Conservation (phyloP, 2,888 invertebrate species). For the Mesoligia furuncula region DNA sequence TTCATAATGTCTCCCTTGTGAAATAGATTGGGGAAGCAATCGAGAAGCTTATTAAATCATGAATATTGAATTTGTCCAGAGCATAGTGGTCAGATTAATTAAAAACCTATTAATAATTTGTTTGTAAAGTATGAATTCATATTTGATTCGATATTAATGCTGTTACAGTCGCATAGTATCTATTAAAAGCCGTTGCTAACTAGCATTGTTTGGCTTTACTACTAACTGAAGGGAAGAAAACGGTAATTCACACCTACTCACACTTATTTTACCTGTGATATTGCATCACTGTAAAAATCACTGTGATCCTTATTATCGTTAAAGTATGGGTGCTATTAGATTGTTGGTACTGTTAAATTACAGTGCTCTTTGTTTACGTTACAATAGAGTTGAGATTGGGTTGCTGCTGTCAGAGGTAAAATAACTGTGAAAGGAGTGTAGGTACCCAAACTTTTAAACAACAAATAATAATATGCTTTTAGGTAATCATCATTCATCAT, state of each 20-base stretch:
- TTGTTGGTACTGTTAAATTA: background rate
- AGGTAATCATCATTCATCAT: too few relatives aligned
- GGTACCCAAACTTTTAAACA: background rate
- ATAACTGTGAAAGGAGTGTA: background rate
- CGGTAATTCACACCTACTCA: background rate
- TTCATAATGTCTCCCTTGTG: conserved; percentile 45
- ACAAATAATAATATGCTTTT: too few relatives aligned
- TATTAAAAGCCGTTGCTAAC: background rate
- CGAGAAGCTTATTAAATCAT: conserved; percentile 30
- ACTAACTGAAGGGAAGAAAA: background rate
- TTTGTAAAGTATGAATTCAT: background rate
- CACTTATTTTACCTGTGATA: background rate
- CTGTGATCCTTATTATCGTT: background rate
- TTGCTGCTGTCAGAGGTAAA: background rate
- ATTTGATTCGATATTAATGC: conserved; percentile 13
- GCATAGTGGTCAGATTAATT: conserved; percentile 16
- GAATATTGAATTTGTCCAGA: conserved; percentile 23
- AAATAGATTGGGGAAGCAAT: conserved; percentile 33
- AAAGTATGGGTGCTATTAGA: background rate
- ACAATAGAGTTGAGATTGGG: background rate
- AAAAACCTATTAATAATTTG: conserved; percentile 22
- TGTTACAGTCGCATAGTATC: background rate
- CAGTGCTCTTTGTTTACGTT: background rate
- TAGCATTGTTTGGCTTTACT: background rate
- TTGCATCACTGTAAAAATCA: background rate